Conservation (phyloP, 2,888 invertebrate species). For the Schrankia costaestrigalis region DNA sequence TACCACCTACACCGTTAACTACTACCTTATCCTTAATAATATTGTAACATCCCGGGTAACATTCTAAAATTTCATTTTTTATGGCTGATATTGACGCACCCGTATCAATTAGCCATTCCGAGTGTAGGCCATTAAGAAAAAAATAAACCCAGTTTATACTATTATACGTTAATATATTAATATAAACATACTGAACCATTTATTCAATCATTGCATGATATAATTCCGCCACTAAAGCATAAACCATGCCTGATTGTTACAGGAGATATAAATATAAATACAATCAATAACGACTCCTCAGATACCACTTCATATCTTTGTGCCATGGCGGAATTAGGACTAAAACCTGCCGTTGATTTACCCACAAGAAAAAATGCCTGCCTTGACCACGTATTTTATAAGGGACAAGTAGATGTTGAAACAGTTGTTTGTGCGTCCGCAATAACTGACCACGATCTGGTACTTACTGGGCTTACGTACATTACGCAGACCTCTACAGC, state of each 20-base stretch:
- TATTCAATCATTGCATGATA: not conserved
- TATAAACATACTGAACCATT: not conserved
- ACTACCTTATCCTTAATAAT: too few relatives aligned
- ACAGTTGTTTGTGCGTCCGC: not conserved
- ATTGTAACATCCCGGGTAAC: too few relatives aligned
- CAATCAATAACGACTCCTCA: not conserved
- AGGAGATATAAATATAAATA: slow-evolving; percentile 1
- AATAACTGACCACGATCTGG: not conserved
- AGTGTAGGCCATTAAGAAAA: too few relatives aligned
- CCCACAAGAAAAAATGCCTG: not conserved
- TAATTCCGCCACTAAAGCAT: not conserved
- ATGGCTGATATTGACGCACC: too few relatives aligned
- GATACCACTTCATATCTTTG: not conserved
- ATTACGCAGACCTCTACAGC: not conserved
- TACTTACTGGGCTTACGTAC: not conserved
- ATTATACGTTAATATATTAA: too few relatives aligned
- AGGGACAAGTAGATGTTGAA: not conserved
- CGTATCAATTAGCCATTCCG: too few relatives aligned
- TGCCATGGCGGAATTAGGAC: not conserved
- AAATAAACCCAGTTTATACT: too few relatives aligned
- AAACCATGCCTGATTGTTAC: not conserved
- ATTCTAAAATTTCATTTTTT: too few relatives aligned
- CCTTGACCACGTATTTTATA: too few relatives aligned
- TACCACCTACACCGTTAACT: too few relatives aligned
- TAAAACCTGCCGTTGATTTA: not conserved